These are phyloP conservation scores for Linnaemya tessellans DNA, from an alignment of 2,888 invertebrate genomes.

Conservation along the genomic window DNA sequence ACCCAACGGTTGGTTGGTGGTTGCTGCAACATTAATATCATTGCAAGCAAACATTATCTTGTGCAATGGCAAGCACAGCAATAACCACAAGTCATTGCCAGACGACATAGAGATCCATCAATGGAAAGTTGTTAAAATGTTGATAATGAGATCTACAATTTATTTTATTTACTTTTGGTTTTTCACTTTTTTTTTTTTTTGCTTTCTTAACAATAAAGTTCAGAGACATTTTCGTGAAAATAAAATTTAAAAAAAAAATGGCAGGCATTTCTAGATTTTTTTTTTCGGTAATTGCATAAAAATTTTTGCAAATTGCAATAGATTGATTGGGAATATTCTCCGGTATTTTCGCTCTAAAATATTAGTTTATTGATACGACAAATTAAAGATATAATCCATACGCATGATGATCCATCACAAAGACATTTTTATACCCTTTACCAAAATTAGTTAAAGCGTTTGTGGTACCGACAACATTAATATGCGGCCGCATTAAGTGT, in stretches of 20 bases:
- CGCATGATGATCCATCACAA: no score
- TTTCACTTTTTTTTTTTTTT: not conserved
- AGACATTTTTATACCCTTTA: no score
- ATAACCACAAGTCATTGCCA: slow-evolving; percentile 51
- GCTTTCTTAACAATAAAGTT: slow-evolving; percentile 42
- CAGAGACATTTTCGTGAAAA: slow-evolving; percentile 47
- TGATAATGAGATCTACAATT: slow-evolving; percentile 68
- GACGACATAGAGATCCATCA: slow-evolving; percentile 62
- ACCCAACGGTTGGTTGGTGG: slow-evolving; percentile 3
- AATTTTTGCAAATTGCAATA: not conserved
- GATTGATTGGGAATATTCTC: no score
- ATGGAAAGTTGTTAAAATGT: slow-evolving; percentile 69
- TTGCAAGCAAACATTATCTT: not conserved
- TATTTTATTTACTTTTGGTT: slow-evolving; percentile 38
- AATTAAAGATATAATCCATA: no score
- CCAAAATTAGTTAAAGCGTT: no score
- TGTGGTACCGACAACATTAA: no score
- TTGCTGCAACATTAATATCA: slow-evolving; percentile 39
- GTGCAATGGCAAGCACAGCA: slow-evolving; percentile 13
- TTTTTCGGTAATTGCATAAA: not conserved
- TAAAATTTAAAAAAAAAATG: slow-evolving; percentile 3
- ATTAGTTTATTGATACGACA: no score
- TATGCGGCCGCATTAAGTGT: no score
- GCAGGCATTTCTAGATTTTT: slow-evolving; percentile 4
- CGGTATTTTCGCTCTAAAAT: no score